These are phyloP conservation scores for Limanda limanda DNA, from an alignment of 2,113 vertebrate species.

Conservation along the genomic window DNA sequence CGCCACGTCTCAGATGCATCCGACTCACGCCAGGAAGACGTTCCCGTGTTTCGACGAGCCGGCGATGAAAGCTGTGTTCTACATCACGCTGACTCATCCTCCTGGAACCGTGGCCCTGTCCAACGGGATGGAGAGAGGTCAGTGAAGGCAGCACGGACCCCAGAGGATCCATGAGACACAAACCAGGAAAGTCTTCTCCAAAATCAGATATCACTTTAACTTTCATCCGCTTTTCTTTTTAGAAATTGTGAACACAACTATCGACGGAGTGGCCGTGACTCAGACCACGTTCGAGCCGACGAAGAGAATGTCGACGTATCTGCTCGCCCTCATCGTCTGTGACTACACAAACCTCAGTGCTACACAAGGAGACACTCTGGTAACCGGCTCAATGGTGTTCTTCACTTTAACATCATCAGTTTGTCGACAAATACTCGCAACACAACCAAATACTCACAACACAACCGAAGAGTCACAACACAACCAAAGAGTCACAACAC, in stretches of 20 bases:
- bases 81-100: conserved; percentile 84
- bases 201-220: no score
- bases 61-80: conserved; percentile 88
- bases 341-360: conserved; percentile 16
- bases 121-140: conserved; percentile 85
- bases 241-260: conserved; percentile 42
- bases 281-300: conserved; percentile 82
- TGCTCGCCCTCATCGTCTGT: conserved; percentile 89
- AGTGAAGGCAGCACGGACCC: conserved; percentile 42
- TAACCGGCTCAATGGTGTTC: conserved; percentile 53
- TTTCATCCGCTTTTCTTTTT: background rate
- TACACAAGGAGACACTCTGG: background rate
- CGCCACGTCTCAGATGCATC: conserved; percentile 92
- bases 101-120: conserved; percentile 78
- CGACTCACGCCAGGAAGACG: conserved; percentile 88
- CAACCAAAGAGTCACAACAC: no score
- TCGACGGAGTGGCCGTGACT: background rate
- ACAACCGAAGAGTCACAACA: no score
- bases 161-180: background rate
- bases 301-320: conserved; percentile 89
- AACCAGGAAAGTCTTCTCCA: no score
- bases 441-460: background rate
- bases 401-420: no score
- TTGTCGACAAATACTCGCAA: background rate
- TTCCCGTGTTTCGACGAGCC: conserved; percentile 95